Percentiles rank a stretch among this genome's conserved stretches.
These are phyloP conservation scores for Nycticryphes semicollaris DNA, from an alignment of 2,113 vertebrate genomes.

Conservation along the genomic window DNA sequence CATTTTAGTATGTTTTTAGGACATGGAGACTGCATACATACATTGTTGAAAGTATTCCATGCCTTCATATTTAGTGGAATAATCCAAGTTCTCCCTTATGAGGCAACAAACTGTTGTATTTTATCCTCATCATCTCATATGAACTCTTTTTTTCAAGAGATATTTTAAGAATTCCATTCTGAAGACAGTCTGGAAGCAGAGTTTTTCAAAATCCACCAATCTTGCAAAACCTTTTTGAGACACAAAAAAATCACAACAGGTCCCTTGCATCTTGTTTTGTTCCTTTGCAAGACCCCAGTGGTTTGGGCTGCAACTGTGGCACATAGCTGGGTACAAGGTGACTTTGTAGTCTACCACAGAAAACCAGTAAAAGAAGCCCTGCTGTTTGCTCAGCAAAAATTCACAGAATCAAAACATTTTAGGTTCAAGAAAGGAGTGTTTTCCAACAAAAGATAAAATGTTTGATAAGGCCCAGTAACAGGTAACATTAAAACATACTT, in stretches of 20 bases:
- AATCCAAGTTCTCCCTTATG: background rate
- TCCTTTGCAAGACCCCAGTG: background rate
- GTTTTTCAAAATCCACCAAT: background rate
- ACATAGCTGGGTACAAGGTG: background rate
- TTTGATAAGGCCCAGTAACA: background rate
- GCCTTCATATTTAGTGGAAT: background rate
- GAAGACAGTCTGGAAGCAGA: background rate
- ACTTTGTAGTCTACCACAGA: background rate
- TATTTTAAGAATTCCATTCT: background rate
- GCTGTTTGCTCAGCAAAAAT: background rate
- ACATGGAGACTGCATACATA: background rate
- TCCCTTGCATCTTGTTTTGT: background rate
- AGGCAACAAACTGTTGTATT: background rate
- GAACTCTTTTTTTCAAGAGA: background rate
- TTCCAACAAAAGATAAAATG: background rate
- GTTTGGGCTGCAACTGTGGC: background rate
- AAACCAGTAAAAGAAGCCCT: background rate
- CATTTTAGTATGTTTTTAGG: background rate
- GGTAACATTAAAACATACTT: background rate
- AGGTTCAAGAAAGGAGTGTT: background rate
- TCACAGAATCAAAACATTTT: background rate
- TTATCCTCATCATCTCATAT: background rate
- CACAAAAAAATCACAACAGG: fast-evolving
- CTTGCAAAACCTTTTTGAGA: background rate
- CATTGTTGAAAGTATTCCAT: background rate